Percentiles rank a stretch among this genome's conserved stretches.
phyloP scores from a whole-genome alignment of 2,888 invertebrate species.

The Sesamia inferens region DNA sequence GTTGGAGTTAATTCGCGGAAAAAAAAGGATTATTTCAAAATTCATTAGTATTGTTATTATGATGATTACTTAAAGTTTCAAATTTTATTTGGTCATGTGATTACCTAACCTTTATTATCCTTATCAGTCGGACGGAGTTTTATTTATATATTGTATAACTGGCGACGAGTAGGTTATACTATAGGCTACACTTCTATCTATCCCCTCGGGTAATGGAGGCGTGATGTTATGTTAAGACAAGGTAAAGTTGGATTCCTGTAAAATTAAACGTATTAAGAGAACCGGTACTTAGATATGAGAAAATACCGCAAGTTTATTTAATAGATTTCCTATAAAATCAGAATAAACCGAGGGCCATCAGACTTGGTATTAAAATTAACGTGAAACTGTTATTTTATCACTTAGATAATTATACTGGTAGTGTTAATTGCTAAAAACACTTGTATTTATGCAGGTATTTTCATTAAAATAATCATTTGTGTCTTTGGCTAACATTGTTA shows the following conservation, averaged over 20 bases:
- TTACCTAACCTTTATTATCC: too few species aligned
- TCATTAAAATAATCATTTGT: background rate
- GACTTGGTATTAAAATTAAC: slow-evolving; percentile 16
- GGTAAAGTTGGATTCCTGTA: background rate
- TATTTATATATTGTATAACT: too few species aligned
- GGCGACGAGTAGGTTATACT: too few species aligned
- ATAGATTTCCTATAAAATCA: slow-evolving; percentile 27
- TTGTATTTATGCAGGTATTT: background rate
- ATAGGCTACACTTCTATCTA: too few species aligned
- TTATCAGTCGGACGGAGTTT: too few species aligned
- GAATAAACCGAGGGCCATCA: slow-evolving; percentile 3
- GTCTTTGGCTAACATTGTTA: too few species aligned
- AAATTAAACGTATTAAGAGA: background rate
- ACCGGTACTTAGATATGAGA: background rate
- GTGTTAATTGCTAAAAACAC: background rate
- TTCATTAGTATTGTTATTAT: too few species aligned
- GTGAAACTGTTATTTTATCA: slow-evolving; percentile 22
- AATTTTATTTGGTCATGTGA: too few species aligned
- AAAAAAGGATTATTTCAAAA: too few species aligned
- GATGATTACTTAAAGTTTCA: too few species aligned
- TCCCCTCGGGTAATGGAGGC: too few species aligned
- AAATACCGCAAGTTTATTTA: slow-evolving; percentile 17
- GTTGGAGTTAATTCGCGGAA: too few species aligned
- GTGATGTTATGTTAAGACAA: background rate
- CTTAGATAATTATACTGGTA: background rate